Evolutionary conservation across 2,113 vertebrate genomes (phyloP), one percentile per base, ranked within the genome.

Genomic region (Ictidomys tridecemlineatus): DNA sequence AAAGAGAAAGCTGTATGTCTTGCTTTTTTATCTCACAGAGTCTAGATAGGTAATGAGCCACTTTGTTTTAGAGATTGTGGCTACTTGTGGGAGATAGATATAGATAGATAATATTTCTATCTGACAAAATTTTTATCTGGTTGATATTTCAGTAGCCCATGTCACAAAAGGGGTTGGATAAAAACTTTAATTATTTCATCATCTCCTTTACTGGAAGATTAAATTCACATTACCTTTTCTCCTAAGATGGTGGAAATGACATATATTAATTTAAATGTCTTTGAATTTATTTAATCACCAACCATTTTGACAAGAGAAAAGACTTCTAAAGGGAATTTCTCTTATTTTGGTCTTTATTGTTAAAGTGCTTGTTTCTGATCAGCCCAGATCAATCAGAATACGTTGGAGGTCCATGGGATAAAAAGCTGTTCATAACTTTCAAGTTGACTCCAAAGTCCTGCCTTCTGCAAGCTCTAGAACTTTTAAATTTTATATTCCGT

Each of bases 341-440:
- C 76, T 86, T 42, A 37, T 69, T 93, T 96, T 69, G 16, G 12
- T 67, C n/a, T 53, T 74, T 73, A 42, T 1, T 48, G 5, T 37
- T 61, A 53, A 70, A 87, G 10, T 39, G 73, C 94, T 95, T 56
- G 18, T 56, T 94, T 88, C 53, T 88, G 48, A 76, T 65, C 82
- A 53, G 10, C 42, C 24, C 86, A n/a, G 32, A 24, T 70, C 70
- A 45, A 22, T 84, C 26, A 34, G 11, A 56, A 12, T 67, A 80
- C 61, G 6, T 20, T 93, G 58, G 45, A 63, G 74, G 17, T 24
- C 24, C 17, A 26, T 20, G 12, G 10, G 6, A 53, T 20, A 61
- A 61, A 95, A 95, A 77, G 30, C 51, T 39, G 1, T 85, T 77
- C 22, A 70, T 95, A 20, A 18, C 67, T 89, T 84, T 24, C 9